These are phyloP conservation scores for Ellobium chinense DNA, from an alignment of 2,888 invertebrate genomes.

Conservation along the genomic window DNA sequence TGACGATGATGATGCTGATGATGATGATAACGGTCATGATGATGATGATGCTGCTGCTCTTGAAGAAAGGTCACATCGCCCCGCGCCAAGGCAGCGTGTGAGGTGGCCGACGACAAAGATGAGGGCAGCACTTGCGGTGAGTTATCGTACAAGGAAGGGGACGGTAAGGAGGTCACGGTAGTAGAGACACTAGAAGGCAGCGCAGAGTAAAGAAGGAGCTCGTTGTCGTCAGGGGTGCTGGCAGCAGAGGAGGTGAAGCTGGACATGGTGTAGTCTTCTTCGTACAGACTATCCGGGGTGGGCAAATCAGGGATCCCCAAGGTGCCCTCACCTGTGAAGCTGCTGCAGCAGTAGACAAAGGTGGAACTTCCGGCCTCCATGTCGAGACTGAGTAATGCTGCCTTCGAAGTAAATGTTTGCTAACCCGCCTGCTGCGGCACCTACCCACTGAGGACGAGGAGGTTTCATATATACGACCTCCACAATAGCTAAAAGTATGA, in stretches of 20 bases:
- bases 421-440: neutral
- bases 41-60: no score
- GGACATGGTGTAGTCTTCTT: neutral
- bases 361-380: neutral
- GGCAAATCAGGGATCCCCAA: neutral
- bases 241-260: neutral
- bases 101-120: neutral
- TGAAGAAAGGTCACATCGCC: neutral
- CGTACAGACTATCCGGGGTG: neutral
- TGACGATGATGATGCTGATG: no score
- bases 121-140: neutral
- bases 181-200: neutral
- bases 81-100: neutral
- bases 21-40: no score
- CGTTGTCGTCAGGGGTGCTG: constrained; percentile 10
- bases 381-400: neutral
- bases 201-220: constrained; percentile 2
- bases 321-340: neutral
- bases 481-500: no score
- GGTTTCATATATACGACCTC: neutral
- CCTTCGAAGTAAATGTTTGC: neutral
- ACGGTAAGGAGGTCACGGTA: neutral
- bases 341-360: neutral
- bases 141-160: neutral
- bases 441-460: neutral